phyloP scores from a whole-genome alignment of 2,113 vertebrate genomes.

The Balaenoptera acutorostrata region DNA sequence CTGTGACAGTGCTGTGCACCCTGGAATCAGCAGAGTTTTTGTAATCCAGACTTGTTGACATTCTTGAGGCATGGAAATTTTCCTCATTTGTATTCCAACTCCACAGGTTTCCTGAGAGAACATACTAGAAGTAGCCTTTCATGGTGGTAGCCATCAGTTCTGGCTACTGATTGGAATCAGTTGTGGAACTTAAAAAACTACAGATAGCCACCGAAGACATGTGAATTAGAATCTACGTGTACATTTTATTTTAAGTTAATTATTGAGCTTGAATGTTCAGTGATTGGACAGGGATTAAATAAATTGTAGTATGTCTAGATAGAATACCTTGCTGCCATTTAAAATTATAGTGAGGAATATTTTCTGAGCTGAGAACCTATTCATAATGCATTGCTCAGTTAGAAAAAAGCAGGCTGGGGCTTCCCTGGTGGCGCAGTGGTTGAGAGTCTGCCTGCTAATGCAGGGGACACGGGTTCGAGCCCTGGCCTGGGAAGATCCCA shows the following conservation, averaged over 20 bases:
- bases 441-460: too few relatives aligned
- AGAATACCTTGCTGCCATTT: neutral
- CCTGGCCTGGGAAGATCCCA: too few relatives aligned
- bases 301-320: neutral
- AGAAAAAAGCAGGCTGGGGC: neutral
- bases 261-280: neutral
- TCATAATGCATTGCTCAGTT: neutral
- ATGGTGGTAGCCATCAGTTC: neutral
- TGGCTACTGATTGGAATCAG: neutral
- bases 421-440: too few relatives aligned
- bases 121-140: slow-evolving; percentile 20
- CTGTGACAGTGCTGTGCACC: neutral
- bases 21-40: neutral
- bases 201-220: neutral
- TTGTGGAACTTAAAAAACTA: neutral
- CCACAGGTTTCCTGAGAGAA: slow-evolving; percentile 30
- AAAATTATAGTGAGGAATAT: neutral
- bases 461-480: too few relatives aligned
- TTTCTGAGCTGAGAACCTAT: slow-evolving; percentile 13
- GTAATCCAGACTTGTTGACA: neutral
- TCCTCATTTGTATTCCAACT: neutral
- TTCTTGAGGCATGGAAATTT: neutral
- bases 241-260: neutral
- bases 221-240: neutral
- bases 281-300: neutral